phyloP scores from a whole-genome alignment of 2,888 invertebrate genomes.

The Eurytoma californica region DNA sequence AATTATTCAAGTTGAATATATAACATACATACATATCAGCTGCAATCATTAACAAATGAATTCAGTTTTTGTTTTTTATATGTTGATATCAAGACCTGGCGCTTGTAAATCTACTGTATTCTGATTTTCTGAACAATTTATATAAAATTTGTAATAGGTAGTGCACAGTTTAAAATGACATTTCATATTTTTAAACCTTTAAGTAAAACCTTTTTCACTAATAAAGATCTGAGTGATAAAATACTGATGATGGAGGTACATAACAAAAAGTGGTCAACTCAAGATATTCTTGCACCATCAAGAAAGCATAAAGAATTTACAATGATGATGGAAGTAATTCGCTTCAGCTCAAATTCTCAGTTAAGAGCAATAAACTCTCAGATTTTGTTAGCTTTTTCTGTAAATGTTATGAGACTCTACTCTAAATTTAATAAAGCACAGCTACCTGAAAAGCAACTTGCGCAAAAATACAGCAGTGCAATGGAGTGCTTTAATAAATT shows the following conservation, averaged over 20 bases:
- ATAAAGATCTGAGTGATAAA: constrained; percentile 58
- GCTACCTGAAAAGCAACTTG: constrained; percentile 62
- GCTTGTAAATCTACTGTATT: not conserved
- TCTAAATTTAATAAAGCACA: constrained; percentile 36
- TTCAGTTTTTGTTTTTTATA: constrained; percentile 2
- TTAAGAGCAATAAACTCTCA: constrained; percentile 58
- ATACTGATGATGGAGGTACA: constrained; percentile 56
- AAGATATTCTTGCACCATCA: not conserved
- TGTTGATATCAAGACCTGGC: no score
- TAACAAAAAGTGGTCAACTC: constrained; percentile 37
- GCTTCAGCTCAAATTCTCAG: constrained; percentile 58
- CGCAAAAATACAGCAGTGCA: constrained; percentile 60
- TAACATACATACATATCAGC: not conserved
- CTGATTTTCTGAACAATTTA: not conserved
- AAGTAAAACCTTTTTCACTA: constrained; percentile 40
- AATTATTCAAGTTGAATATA: no score
- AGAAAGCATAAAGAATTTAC: constrained; percentile 58
- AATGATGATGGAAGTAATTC: constrained; percentile 59
- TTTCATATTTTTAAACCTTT: no score
- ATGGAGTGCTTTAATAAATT: constrained; percentile 64
- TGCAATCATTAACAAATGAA: constrained; percentile 23
- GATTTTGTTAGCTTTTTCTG: constrained; percentile 60
- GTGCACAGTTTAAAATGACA: no score
- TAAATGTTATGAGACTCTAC: constrained; percentile 61
- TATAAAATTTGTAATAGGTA: not conserved